Evolutionary conservation across 1,140 invertebrate species (phyloP).

Genomic region (Brachionus manjavacas): DNA sequence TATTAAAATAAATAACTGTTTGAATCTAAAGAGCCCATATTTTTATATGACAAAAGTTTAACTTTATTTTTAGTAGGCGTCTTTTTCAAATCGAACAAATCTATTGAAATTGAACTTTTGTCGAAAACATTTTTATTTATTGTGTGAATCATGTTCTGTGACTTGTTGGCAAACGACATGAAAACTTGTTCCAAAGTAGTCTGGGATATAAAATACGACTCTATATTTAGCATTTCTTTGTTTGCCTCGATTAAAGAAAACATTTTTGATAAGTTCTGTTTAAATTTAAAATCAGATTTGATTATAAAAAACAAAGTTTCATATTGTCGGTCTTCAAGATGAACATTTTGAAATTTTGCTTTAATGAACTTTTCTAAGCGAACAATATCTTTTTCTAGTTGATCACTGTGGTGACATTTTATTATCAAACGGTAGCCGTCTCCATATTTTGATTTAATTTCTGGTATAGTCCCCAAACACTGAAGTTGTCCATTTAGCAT

Average conservation of each 20-base stretch:
- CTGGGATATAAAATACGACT: constrained; percentile 34
- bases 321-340: constrained; percentile 19
- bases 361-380: not conserved
- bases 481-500: constrained; percentile 49
- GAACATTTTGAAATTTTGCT: not conserved
- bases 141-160: not conserved
- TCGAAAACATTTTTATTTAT: constrained; percentile 14
- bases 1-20: constrained; percentile 11
- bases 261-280: constrained; percentile 29
- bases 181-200: constrained; percentile 43
- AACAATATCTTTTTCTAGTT: not conserved
- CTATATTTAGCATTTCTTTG: constrained; percentile 17
- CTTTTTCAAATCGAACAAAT: constrained; percentile 21
- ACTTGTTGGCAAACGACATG: constrained; percentile 41
- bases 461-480: constrained; percentile 59
- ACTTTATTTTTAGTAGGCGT: not conserved
- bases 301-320: constrained; percentile 32
- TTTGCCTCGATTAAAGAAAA: constrained; percentile 30
- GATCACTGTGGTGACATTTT: constrained; percentile 36
- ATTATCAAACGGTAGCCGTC: constrained; percentile 52
- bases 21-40: constrained; percentile 10
- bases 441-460: constrained; percentile 57
- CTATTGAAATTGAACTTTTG: not conserved
- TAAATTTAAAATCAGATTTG: not conserved
- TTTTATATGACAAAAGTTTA: constrained; percentile 23